Base-by-base conservation (phyloP, 2,113 vertebrate genomes). In the Callocephalon fimbriatum region DNA sequence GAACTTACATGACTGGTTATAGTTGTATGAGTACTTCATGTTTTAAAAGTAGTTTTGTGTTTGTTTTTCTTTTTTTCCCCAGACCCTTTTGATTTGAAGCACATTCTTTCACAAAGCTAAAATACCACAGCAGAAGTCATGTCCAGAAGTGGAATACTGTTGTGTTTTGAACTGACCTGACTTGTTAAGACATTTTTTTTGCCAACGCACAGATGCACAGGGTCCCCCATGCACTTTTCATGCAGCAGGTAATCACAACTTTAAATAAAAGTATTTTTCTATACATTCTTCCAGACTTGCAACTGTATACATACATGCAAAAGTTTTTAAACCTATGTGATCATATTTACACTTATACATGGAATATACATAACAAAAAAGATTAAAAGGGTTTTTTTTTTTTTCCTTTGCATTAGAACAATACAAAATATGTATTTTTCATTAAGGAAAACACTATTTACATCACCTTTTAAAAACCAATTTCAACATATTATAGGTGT, bases 301-400 rank as follows among this genome's bases (percentile, higher is more conserved):
- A 98, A 98, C 98, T 98, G 98, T 98, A 98, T 98, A 98, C 98
- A 98, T 95, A 98, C 98, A 98, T 98, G 98, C 98, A 98, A 98
- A 98, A 98, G 88, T 94, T 98, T 97, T 98, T 97, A 98, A 98
- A 98, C 96, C 97, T 98, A 98, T 98, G 94, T 96, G 95, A 98
- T 98, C 97, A 73, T 98, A 98, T 98, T 98, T 98, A 98, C 98
- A 98, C 97, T 98, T 98, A 98, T 98, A 98, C 98, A 98, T 98
- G 96, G 97, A 98, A 98, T 98, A 98, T 98, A 98, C 98, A 98
- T 96, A 98, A 98, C 97, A 97, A 97, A 97, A 96, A 96, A 97
- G 97, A 98, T 98, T 98, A 98, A 98, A 98, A 98, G 97, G 95
- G 1, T 9, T 12, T 38, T n/a, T 19, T 48, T 95, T 95, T 97